Base-by-base conservation (phyloP, 2,113 vertebrate genomes). In the Hippolais icterina region DNA sequence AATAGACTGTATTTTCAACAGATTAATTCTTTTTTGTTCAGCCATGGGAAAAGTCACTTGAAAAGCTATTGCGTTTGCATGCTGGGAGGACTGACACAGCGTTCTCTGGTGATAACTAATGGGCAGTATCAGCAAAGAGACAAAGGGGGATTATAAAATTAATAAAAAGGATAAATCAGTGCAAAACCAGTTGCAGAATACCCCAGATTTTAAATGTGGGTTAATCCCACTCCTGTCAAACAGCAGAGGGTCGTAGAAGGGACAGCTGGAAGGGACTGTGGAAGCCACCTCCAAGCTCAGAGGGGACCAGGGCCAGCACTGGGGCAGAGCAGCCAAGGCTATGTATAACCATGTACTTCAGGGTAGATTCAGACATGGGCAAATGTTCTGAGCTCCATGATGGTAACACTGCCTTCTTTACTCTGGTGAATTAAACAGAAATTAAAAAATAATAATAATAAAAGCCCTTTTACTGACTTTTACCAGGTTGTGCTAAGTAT, bases 1-100 rank as follows among this genome's bases (percentile, higher is more conserved):
- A 66, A 3, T 14, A 77, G 16, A 35, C 21, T 92, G 11, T 57
- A 56, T 75, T 93, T 95, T 94, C 74, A 92, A 78, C 33, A 93
- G 37, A 75, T 61, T 93, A 92, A 80, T 96, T 93, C 9, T 9
- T 70, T 92, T 94, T 74, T 89, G 21, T 74, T 87, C 87, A 85
- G 56, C 54, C 19, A 33, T 47, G 13, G 63, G 31, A 93, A 57
- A 90, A 90, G 20, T 72, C 41, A 64, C 16, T 27, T 64, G 71
- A 83, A 96, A 84, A 76, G 27, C 27, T 79, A 22, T 21, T 64
- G 39, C 1, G 3, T 83, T 88, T 54, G 8, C 65, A 39, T 3
- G 1, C 49, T 82, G n/a, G 9, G 23, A 82, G 12, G 12, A 49
- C 25, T 89, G 80, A 89, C 31, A 6, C 19, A 37, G 13, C 3